Evolutionary conservation across 2,797 vertebrate genomes (phyloP), one percentile per base, ranked within the genome.

Genomic region (Hemibagrus guttatus): DNA sequence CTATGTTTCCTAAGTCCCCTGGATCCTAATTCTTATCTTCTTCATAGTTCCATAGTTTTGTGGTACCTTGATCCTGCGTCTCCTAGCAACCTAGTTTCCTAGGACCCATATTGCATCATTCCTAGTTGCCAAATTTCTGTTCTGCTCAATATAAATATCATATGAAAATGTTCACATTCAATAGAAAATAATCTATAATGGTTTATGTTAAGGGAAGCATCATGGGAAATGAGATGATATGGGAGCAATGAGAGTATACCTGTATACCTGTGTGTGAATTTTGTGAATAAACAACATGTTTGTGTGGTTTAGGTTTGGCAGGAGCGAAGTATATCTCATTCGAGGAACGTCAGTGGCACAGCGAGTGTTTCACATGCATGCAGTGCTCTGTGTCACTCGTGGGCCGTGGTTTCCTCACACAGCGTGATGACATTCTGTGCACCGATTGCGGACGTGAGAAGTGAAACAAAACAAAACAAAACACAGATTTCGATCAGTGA

Each of bases 281-380:
- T 26, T 87, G 59, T 54, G 71, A 90, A 78, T 87, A 16, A 78
- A n/a, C 90, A 28, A 13, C 39, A 61, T 56, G 52, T 87, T 46
- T 59, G n/a, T 88, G 58, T 89, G 90, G 91, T 92, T 76, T 59
- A 99, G 98, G 96, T 94, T 95, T 97, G 0, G 96, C 95, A 42
- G 96, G 96, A 69, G 95, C 95, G 63, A 98, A 98, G 93, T 99
- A 98, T 89, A 93, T 99, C 92, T 98, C 97, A 0, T 99, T 98
- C 86, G 98, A 99, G 93, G 97, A 98, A 66, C 96, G 93, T 2
- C 98, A 99, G 91, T 99, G 98, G 98, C 98, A 99, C 66, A 96
- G 95, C 2, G 97, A 99, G 89, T 99, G 98, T 78, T 99, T 99
- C 91, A 95, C 91, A 87, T 99, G 98, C 13, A 78, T 88, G 0